Conservation (phyloP, 1,140 invertebrate species). For the Lepeophtheirus salmonis region DNA sequence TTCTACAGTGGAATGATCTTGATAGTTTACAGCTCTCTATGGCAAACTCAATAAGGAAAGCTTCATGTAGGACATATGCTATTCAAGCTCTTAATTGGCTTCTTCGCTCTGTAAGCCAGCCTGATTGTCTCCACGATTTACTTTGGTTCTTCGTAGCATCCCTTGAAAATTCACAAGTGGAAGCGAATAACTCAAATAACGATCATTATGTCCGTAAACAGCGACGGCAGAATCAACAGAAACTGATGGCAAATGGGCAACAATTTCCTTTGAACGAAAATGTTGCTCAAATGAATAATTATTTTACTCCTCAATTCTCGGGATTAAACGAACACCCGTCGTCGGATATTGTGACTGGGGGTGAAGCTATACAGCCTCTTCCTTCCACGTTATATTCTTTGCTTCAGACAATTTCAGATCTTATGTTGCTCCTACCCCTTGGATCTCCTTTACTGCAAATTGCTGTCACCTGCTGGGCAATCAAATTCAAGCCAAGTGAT, state of each 20-base stretch:
- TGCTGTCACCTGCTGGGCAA: slow-evolving; percentile 73
- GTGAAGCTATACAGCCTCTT: slow-evolving; percentile 53
- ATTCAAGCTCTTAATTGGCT: slow-evolving; percentile 90
- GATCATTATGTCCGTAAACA: not conserved
- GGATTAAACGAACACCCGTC: slow-evolving; percentile 58
- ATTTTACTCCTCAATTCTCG: slow-evolving; percentile 20
- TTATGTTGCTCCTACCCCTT: slow-evolving; percentile 70
- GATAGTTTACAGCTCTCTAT: slow-evolving; percentile 56
- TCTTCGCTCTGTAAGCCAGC: slow-evolving; percentile 68
- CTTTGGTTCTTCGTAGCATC: slow-evolving; percentile 79
- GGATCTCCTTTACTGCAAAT: slow-evolving; percentile 72
- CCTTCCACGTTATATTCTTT: slow-evolving; percentile 65
- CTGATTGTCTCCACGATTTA: slow-evolving; percentile 71
- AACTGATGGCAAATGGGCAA: too few relatives aligned
- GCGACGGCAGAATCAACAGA: not conserved
- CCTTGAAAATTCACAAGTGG: slow-evolving; percentile 26
- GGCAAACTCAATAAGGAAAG: slow-evolving; percentile 57
- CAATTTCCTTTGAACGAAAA: too few relatives aligned
- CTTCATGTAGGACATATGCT: slow-evolving; percentile 64
- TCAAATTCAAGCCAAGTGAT: slow-evolving; percentile 66
- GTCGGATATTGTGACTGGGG: slow-evolving; percentile 55
- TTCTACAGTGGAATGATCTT: slow-evolving; percentile 65
- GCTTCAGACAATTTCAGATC: slow-evolving; percentile 71
- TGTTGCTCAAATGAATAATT: not conserved
- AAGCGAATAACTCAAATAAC: slow-evolving; percentile 9